phyloP scores from a whole-genome alignment of 2,113 vertebrate species.

The Paratilapia polleni region DNA sequence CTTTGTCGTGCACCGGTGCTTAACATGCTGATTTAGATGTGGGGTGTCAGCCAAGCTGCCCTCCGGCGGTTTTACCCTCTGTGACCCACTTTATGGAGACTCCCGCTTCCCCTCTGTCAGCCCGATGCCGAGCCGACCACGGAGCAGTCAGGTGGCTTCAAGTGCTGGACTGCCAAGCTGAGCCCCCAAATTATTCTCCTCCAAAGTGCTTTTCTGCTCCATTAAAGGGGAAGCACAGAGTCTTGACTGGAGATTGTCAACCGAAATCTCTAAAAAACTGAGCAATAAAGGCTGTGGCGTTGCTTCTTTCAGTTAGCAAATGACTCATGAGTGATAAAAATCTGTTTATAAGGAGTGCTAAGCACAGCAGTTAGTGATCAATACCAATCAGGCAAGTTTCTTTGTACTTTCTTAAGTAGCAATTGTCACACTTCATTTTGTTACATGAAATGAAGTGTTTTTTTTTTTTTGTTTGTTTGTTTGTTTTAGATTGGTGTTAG shows the following conservation, averaged over 20 bases:
- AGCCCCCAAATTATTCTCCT: slow-evolving; percentile 14
- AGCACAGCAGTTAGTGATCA: not conserved
- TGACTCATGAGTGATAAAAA: not conserved
- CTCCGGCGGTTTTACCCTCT: slow-evolving; percentile 56
- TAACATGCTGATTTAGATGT: slow-evolving; percentile 61
- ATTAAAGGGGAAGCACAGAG: not conserved
- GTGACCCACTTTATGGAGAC: slow-evolving; percentile 64
- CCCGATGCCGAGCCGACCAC: slow-evolving; percentile 32
- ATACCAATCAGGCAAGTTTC: not conserved
- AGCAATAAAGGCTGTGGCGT: not conserved
- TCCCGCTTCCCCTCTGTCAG: slow-evolving; percentile 36
- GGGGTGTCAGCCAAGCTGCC: slow-evolving; percentile 65
- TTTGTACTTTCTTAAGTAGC: not conserved
- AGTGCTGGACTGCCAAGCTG: slow-evolving; percentile 10
- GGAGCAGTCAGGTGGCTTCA: slow-evolving; percentile 46
- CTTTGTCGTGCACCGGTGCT: slow-evolving; percentile 53
- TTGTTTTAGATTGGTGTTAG: no score
- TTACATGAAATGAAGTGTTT: no score
- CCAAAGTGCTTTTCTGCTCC: slow-evolving; percentile 3
- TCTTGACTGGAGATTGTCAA: not conserved
- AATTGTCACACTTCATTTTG: not conserved
- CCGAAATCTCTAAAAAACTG: not conserved
- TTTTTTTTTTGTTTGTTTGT: not conserved
- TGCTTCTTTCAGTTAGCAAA: not conserved
- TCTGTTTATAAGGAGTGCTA: not conserved